Evolutionary conservation across 2,888 invertebrate species (phyloP).

Genomic region (Dryobota labecula): DNA sequence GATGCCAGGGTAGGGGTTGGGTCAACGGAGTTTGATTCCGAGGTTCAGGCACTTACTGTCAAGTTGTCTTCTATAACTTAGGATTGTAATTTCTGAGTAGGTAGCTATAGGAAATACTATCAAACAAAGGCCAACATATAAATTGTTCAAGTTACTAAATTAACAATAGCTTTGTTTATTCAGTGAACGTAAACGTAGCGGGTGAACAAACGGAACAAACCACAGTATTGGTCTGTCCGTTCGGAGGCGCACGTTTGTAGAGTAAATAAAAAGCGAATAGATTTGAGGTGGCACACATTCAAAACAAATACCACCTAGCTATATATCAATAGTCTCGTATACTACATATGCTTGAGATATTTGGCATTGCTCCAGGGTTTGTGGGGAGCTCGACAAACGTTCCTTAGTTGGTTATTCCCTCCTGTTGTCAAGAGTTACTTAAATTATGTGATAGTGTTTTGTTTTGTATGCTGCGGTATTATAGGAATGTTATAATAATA

Average conservation of each 20-base stretch:
- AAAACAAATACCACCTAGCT: constrained; percentile 74
- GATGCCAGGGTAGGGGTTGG: constrained; percentile 77
- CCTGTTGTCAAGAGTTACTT: constrained; percentile 78
- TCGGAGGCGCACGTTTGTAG: constrained; percentile 60
- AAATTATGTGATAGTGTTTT: constrained; percentile 77
- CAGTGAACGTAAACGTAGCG: constrained; percentile 42
- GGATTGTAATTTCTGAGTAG: constrained; percentile 55
- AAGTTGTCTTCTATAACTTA: constrained; percentile 66
- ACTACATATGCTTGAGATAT: constrained; percentile 75
- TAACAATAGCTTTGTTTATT: constrained; percentile 53
- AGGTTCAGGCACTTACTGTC: constrained; percentile 66
- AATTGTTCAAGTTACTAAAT: constrained; percentile 33
- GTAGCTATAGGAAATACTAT: constrained; percentile 17
- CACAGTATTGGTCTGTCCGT: constrained; percentile 51
- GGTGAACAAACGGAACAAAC: constrained; percentile 46
- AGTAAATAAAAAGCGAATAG: constrained; percentile 73
- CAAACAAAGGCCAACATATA: constrained; percentile 35
- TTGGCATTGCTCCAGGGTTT: constrained; percentile 81
- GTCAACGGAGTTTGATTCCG: constrained; percentile 64
- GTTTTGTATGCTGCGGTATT: constrained; percentile 60
- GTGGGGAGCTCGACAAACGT: constrained; percentile 76
- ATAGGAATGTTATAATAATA: constrained; percentile 12
- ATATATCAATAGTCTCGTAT: constrained; percentile 66
- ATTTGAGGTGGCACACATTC: constrained; percentile 73
- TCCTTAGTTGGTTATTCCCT: constrained; percentile 77